These are phyloP conservation scores for Myzus persicae DNA, from an alignment of 1,140 invertebrate genomes.

Conservation along the genomic window DNA sequence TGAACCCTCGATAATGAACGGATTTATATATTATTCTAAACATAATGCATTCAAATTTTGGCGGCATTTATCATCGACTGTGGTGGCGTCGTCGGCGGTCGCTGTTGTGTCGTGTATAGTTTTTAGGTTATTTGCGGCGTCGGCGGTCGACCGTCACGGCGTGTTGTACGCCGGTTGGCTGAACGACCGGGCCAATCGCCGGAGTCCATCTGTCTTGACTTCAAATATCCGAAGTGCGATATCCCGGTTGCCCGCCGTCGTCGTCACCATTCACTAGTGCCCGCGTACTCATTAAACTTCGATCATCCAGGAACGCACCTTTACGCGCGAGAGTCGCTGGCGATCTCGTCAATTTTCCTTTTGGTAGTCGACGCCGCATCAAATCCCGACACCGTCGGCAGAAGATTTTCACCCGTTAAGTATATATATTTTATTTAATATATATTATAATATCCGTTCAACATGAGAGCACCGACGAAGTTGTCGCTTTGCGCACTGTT, in stretches of 20 bases:
- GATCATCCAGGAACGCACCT: neutral
- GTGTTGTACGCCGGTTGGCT: constrained; percentile 62
- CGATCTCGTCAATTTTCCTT: neutral
- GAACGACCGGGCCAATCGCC: constrained; percentile 60
- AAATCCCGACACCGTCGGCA: neutral
- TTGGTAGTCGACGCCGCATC: neutral
- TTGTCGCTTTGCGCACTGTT: constrained; percentile 39
- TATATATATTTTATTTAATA: neutral
- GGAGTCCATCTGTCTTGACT: constrained; percentile 62
- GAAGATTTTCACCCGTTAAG: neutral
- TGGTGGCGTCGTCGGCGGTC: neutral
- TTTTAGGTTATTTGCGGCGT: constrained; percentile 44
- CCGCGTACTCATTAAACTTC: neutral
- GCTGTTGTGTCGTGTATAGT: neutral
- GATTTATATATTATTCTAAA: neutral
- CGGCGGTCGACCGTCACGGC: constrained; percentile 44
- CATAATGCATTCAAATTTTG: neutral
- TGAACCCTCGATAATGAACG: neutral
- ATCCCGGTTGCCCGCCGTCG: neutral
- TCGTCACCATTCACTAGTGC: constrained; percentile 28
- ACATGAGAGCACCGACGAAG: neutral
- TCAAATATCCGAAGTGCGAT: constrained; percentile 40
- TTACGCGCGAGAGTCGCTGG: constrained; percentile 6
- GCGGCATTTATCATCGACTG: neutral
- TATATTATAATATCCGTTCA: neutral